Percentiles rank a stretch among this genome's conserved stretches.
These are phyloP conservation scores for Toxotes jaculatrix DNA, from an alignment of 2,113 vertebrate genomes.

Conservation along the genomic window DNA sequence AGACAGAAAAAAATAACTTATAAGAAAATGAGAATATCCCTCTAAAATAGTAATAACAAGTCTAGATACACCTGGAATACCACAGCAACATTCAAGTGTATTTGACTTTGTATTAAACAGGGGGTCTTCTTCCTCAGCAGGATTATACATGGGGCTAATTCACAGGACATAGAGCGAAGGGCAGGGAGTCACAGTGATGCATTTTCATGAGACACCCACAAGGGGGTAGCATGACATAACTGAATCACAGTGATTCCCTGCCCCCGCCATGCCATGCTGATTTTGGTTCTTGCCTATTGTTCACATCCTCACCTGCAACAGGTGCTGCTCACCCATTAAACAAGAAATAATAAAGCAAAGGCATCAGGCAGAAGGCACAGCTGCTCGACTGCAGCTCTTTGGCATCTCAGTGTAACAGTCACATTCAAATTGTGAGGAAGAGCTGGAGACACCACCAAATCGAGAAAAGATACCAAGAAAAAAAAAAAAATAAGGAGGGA, in stretches of 20 bases:
- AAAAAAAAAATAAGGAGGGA: not conserved
- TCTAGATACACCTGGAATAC: constrained; percentile 6
- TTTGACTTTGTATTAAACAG: constrained; percentile 14
- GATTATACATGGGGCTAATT: not conserved
- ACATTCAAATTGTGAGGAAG: constrained; percentile 14
- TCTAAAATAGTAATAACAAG: constrained; percentile 5
- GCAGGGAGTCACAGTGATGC: constrained; percentile 37
- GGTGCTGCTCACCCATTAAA: constrained; percentile 38
- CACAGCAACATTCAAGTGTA: constrained; percentile 16
- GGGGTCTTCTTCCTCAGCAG: constrained; percentile 14
- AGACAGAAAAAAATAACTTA: constrained; percentile 35
- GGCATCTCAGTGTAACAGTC: constrained; percentile 67
- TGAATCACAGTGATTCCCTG: constrained; percentile 6
- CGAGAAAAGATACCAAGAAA: not conserved
- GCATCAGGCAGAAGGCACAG: constrained; percentile 48
- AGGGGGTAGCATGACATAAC: constrained; percentile 62
- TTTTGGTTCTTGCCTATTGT: constrained; percentile 10
- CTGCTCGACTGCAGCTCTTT: constrained; percentile 60
- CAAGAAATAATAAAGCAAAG: constrained; percentile 1
- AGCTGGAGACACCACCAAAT: not conserved
- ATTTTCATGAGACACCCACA: constrained; percentile 54
- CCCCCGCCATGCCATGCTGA: not conserved
- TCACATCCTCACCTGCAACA: constrained; percentile 51
- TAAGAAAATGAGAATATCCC: constrained; percentile 1
- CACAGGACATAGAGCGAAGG: not conserved